A percentile compares a stretch with the other conserved stretches of the same genome.
These are phyloP conservation scores for Mesopsocus fuscifrons DNA, from an alignment of 2,888 invertebrate species.

Conservation along the genomic window DNA sequence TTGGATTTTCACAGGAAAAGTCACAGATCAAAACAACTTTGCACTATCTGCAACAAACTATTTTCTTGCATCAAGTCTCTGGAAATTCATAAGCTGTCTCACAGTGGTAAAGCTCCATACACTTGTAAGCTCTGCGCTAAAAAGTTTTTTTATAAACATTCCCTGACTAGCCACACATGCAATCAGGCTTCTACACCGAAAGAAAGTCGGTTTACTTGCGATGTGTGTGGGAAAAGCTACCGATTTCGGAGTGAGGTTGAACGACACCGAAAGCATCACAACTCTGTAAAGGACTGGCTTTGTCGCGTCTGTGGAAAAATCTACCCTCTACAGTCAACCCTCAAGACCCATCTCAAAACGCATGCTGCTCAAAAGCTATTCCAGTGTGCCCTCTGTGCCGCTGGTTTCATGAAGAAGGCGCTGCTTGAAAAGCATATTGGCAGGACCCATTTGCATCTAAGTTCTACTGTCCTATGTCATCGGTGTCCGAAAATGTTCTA, in stretches of 20 bases:
- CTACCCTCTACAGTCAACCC: neutral
- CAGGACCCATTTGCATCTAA: neutral
- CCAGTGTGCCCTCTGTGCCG: neutral
- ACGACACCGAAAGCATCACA: neutral
- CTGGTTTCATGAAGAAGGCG: neutral
- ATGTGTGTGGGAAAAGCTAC: neutral
- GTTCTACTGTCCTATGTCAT: neutral
- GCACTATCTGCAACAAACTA: neutral
- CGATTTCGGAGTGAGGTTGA: neutral
- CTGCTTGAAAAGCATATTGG: neutral
- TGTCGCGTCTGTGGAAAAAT: neutral
- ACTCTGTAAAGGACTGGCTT: neutral
- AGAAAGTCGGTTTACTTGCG: neutral
- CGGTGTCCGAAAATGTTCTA: constrained; percentile 2
- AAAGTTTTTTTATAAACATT: neutral
- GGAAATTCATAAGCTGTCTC: neutral
- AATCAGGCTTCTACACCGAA: neutral
- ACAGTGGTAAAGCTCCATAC: neutral
- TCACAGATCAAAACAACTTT: neutral
- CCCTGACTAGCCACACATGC: neutral
- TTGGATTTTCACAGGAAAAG: neutral
- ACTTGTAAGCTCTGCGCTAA: neutral
- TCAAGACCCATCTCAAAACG: neutral
- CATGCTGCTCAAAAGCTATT: neutral
- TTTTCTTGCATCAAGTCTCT: neutral